phyloP scores from a whole-genome alignment of 2,888 invertebrate species.

The Cerceris rybyensis region DNA sequence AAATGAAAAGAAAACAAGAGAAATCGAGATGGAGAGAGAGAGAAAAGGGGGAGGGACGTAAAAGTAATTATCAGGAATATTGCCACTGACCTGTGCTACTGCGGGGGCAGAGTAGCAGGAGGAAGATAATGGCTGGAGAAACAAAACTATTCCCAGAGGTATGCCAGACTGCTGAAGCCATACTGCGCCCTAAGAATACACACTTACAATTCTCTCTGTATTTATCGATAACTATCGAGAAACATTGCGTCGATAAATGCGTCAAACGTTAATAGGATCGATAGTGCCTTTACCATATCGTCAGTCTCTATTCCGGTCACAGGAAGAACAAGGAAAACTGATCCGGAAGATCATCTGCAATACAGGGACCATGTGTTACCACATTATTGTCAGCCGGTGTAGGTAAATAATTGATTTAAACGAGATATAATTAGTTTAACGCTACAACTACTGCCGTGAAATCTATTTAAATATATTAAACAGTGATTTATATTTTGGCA shows the following conservation, averaged over 20 bases:
- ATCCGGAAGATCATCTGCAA: constrained; percentile 85
- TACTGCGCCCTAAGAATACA: constrained; percentile 88
- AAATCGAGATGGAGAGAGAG: background rate
- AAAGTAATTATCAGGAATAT: background rate
- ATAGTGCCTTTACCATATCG: constrained; percentile 86
- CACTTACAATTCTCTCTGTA: constrained; percentile 41
- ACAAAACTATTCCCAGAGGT: constrained; percentile 91
- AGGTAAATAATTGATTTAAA: background rate
- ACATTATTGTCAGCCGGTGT: background rate
- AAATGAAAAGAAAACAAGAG: too few species aligned
- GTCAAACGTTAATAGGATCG: background rate
- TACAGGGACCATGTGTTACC: constrained; percentile 20
- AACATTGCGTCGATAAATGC: background rate
- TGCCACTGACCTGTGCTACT: constrained; percentile 89
- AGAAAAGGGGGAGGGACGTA: background rate
- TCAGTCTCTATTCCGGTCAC: constrained; percentile 87
- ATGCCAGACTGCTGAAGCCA: constrained; percentile 93
- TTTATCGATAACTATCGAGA: background rate
- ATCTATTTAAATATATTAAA: too few species aligned
- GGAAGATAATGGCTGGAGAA: constrained; percentile 87
- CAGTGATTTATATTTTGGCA: too few species aligned
- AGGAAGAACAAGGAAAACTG: constrained; percentile 79
- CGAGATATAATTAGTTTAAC: too few species aligned
- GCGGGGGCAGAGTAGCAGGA: constrained; percentile 89
- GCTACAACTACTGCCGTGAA: too few species aligned